These are phyloP conservation scores for Xylocampa areola DNA, from an alignment of 2,888 invertebrate species.

Conservation along the genomic window DNA sequence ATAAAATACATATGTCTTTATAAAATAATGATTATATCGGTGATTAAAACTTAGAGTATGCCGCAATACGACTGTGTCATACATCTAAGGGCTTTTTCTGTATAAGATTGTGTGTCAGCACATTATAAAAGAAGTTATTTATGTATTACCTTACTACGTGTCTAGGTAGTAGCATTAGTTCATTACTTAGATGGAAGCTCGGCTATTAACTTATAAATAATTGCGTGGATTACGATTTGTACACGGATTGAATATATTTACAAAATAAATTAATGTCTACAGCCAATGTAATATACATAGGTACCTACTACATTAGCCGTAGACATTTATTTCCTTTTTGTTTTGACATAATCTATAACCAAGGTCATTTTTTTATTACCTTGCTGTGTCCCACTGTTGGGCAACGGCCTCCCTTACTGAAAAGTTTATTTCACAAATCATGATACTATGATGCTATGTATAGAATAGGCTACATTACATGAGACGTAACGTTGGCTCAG, in stretches of 20 bases:
- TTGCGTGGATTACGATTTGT: slow-evolving; percentile 16
- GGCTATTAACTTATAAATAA: slow-evolving; percentile 23
- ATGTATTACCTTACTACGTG: slow-evolving; percentile 23
- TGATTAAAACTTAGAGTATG: slow-evolving; percentile 51
- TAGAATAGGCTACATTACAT: no score
- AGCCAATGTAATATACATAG: not conserved
- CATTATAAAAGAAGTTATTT: slow-evolving; percentile 25
- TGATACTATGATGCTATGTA: no score
- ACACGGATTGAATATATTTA: slow-evolving; percentile 14
- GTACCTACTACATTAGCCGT: no score
- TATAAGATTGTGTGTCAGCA: slow-evolving; percentile 26
- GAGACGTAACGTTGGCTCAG: no score
- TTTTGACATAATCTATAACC: no score
- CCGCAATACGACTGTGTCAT: slow-evolving; percentile 28
- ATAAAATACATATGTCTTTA: slow-evolving; percentile 60
- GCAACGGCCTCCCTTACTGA: no score
- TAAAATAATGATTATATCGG: slow-evolving; percentile 37
- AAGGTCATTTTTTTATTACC: no score
- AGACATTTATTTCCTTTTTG: no score
- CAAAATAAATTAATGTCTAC: slow-evolving; percentile 3
- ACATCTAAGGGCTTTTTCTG: slow-evolving; percentile 22
- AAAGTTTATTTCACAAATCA: no score
- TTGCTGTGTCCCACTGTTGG: no score
- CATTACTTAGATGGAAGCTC: slow-evolving; percentile 30
- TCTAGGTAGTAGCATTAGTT: slow-evolving; percentile 22